phyloP scores from a whole-genome alignment of 1,140 invertebrate species.

The Anagrus nilaparvatae region DNA sequence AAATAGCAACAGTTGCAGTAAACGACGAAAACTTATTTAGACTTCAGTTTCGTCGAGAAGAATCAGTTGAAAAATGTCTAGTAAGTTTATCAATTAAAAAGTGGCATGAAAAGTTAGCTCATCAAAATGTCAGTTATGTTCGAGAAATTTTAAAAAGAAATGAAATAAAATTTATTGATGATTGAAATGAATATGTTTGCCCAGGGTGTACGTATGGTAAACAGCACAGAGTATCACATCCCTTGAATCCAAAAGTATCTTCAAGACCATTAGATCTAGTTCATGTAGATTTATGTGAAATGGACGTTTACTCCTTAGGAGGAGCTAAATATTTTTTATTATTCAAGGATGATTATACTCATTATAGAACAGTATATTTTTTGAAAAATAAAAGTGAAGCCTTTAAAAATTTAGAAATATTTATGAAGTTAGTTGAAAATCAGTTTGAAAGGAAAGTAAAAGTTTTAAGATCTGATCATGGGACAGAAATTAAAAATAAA shows the following conservation, averaged over 20 bases:
- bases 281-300: slow-evolving; percentile 25
- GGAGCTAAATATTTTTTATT: slow-evolving; percentile 23
- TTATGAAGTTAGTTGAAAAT: slow-evolving; percentile 16
- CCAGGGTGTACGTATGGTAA: slow-evolving; percentile 25
- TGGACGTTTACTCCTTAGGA: slow-evolving; percentile 22
- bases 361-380: slow-evolving; percentile 25
- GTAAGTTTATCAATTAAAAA: slow-evolving; percentile 13
- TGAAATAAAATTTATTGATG: slow-evolving; percentile 13
- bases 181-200: slow-evolving; percentile 18
- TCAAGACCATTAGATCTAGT: slow-evolving; percentile 15
- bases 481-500: slow-evolving; percentile 23
- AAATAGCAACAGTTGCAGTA: slow-evolving; percentile 12
- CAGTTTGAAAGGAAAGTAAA: slow-evolving; percentile 21
- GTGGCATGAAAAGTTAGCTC: slow-evolving; percentile 26
- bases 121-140: slow-evolving; percentile 25
- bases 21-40: slow-evolving; percentile 17
- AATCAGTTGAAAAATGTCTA: slow-evolving; percentile 14
- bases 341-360: slow-evolving; percentile 11
- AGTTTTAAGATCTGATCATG: slow-evolving; percentile 22
- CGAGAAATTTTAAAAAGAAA: slow-evolving; percentile 19
- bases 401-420: slow-evolving; percentile 19
- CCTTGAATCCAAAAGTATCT: slow-evolving; percentile 4
- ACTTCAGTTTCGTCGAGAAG: slow-evolving; percentile 21
- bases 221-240: slow-evolving; percentile 6
- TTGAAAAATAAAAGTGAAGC: slow-evolving; percentile 29